phyloP scores from a whole-genome alignment of 1,140 invertebrate species.

The Achroia grisella region DNA sequence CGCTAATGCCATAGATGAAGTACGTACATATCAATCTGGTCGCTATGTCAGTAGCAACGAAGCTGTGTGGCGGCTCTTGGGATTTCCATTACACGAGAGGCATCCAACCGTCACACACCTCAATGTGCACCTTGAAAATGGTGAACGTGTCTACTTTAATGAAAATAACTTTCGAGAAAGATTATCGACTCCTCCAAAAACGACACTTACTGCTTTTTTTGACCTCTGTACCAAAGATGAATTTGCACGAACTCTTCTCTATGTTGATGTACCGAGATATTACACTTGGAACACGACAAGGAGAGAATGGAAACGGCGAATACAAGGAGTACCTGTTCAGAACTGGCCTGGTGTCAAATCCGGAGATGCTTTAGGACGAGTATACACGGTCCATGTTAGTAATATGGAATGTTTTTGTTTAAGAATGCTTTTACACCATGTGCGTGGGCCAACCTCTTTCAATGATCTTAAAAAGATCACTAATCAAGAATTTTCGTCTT shows the following conservation, averaged over 20 bases:
- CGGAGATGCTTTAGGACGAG: conserved; percentile 24
- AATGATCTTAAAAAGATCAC: conserved; percentile 18
- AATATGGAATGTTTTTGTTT: conserved; percentile 32
- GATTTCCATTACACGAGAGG: conserved; percentile 26
- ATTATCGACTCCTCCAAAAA: conserved; percentile 25
- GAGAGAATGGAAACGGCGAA: conserved; percentile 21
- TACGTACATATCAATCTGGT: conserved; percentile 33
- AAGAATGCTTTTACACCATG: conserved; percentile 22
- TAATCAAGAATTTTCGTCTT: conserved; percentile 16
- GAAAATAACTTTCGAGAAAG: conserved; percentile 17
- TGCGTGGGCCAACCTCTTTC: conserved; percentile 25
- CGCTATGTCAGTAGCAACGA: conserved; percentile 60
- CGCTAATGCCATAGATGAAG: conserved; percentile 6
- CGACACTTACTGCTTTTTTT: conserved; percentile 37
- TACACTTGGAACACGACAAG: conserved; percentile 13
- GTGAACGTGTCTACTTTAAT: conserved; percentile 23
- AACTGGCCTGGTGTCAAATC: conserved; percentile 25
- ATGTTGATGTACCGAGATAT: conserved; percentile 22
- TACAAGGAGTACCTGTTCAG: conserved; percentile 21
- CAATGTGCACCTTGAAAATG: conserved; percentile 22
- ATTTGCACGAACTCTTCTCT: conserved; percentile 26
- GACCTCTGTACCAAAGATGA: conserved; percentile 28
- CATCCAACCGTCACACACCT: conserved; percentile 24
- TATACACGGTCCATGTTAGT: conserved; percentile 29
- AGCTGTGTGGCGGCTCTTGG: conserved; percentile 44